Evolutionary conservation across 2,888 invertebrate genomes (phyloP).

Genomic region (Drosophila koepferae): DNA sequence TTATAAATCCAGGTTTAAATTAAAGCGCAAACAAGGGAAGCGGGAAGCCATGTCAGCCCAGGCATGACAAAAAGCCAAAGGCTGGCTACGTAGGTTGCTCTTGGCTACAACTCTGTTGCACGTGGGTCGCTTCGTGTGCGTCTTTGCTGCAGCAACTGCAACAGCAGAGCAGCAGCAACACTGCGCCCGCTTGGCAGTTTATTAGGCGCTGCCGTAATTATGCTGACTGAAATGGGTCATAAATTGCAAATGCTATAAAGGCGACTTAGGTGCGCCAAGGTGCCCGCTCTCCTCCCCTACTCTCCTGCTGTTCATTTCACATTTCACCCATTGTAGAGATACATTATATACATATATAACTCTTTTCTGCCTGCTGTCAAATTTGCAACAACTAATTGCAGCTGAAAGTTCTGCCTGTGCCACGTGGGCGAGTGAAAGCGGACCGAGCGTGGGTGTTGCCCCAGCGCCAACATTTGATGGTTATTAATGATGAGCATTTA

Average conservation of each 20-base stretch:
- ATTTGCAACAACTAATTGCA: conserved; percentile 72
- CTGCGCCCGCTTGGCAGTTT: conserved; percentile 57
- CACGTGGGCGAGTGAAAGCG: conserved; percentile 77
- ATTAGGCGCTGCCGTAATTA: conserved; percentile 81
- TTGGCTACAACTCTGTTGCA: conserved; percentile 31
- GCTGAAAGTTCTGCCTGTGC: conserved; percentile 65
- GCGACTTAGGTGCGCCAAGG: conserved; percentile 49
- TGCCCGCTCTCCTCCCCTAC: neutral
- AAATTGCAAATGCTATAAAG: conserved; percentile 70
- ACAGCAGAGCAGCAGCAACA: conserved; percentile 22
- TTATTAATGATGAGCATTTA: conserved; percentile 65
- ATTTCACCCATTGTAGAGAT: conserved; percentile 39
- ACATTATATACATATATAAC: conserved; percentile 7
- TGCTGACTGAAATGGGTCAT: conserved; percentile 82
- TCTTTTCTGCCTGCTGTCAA: conserved; percentile 40
- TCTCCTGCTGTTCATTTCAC: conserved; percentile 9
- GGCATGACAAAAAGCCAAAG: conserved; percentile 31
- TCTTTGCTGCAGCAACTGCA: conserved; percentile 24
- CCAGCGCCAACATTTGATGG: conserved; percentile 51
- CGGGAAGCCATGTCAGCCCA: conserved; percentile 23
- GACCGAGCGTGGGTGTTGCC: conserved; percentile 54
- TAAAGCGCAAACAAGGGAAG: conserved; percentile 61
- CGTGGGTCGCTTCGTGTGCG: conserved; percentile 48
- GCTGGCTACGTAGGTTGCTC: conserved; percentile 32
- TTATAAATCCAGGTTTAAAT: conserved; percentile 82